Evolutionary conservation across 2,888 invertebrate genomes (phyloP).

Genomic region (Caenorhabditis sulstoni): DNA sequence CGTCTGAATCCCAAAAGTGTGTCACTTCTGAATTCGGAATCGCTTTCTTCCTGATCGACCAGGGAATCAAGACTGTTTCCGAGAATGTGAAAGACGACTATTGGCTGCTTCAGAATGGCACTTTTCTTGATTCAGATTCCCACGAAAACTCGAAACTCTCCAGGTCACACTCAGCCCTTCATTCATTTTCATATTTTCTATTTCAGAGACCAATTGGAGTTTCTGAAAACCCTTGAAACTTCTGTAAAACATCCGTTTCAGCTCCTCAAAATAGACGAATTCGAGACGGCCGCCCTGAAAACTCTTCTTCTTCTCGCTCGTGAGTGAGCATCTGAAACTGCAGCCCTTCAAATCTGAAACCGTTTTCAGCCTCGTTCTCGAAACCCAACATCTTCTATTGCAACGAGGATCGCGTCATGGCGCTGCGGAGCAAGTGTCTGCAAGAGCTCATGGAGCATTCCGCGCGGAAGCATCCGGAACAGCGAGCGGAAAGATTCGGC

Average conservation of each 20-base stretch:
- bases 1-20: constrained; percentile 45
- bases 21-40: constrained; percentile 63
- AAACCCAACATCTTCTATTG: constrained; percentile 30
- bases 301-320: constrained; percentile 40
- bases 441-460: constrained; percentile 52
- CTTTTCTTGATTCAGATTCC: constrained; percentile 56
- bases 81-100: constrained; percentile 24
- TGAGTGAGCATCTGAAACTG: too few relatives aligned
- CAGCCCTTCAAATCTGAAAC: not conserved
- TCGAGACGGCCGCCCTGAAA: constrained; percentile 58
- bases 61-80: constrained; percentile 46
- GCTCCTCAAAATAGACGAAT: constrained; percentile 34
- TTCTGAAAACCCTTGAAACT: constrained; percentile 27
- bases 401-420: constrained; percentile 14
- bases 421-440: constrained; percentile 24
- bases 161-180: too few relatives aligned
- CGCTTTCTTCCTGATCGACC: constrained; percentile 65
- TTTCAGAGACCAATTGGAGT: constrained; percentile 51
- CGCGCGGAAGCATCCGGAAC: constrained; percentile 32
- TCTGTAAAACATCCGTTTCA: constrained; percentile 52
- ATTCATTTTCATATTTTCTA: constrained; percentile 23
- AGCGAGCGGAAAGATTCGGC: constrained; percentile 55
- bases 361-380: constrained; percentile 28
- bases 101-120: constrained; percentile 62
- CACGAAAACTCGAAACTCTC: too few relatives aligned